Evolutionary conservation across 2,888 invertebrate genomes (phyloP), one percentile per base, ranked within the genome.

Genomic region (Perithous albicinctus): DNA sequence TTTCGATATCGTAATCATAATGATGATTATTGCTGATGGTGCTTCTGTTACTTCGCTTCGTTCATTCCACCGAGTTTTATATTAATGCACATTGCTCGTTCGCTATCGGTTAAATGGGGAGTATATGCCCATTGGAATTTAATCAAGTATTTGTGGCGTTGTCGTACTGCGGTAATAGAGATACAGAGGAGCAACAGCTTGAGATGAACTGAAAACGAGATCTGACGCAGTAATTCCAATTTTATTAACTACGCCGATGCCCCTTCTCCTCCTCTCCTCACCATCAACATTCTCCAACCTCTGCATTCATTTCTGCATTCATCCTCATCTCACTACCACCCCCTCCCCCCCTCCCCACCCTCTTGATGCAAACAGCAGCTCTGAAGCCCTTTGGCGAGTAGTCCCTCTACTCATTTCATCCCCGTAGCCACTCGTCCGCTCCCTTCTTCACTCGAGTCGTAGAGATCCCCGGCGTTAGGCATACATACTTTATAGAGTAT

Each of bases 161-260:
- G 61, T 26, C 74, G n/a, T n/a, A 26, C 18, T 18, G 41, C 63
- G 61, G 10, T 15, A 78, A 69, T 61, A 54, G 20, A 70, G 32
- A 67, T 87, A 85, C 82, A 83, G 81, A 88, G 84, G 87, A 84
- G 87, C 87, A 87, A 80, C 80, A 87, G 86, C 86, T 85, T 59
- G 80, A 87, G 83, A 85, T 83, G 84, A 87, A 84, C 85, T 85
- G 82, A 85, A 87, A 87, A 86, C 86, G 85, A 78, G 82, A 82
- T 78, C 77, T 51, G 75, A 74, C 70, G 77, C 54, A 66, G 78
- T 85, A 85, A 86, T 85, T 84, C 84, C 83, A 66, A 81, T 85
- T 86, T 85, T 84, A 85, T 86, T 85, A 86, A 84, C 83, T 84
- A 73, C 82, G 74, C 67, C n/a, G n/a, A n/a, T n/a, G n/a, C 69